A percentile compares a stretch with the other conserved stretches of the same genome.
phyloP scores from a whole-genome alignment of 2,113 vertebrate species.

The Rhegmatorhina hoffmannsi region DNA sequence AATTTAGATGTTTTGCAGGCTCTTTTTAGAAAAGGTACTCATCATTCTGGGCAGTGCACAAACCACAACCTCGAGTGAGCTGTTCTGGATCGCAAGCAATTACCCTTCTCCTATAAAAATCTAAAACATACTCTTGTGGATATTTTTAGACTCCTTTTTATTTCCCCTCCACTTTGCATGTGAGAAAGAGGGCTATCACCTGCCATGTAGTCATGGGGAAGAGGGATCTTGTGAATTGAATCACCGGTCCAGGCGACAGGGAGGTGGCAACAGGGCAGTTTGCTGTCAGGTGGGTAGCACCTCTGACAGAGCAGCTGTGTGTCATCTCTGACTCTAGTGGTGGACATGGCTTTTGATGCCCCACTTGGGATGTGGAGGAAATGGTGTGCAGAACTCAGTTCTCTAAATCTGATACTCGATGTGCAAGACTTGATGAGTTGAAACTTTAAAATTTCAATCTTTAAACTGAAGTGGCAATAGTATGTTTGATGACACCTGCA shows the following conservation, averaged over 20 bases:
- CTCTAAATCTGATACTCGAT: neutral
- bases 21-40: conserved; percentile 49
- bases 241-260: neutral
- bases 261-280: neutral
- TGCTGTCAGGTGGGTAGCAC: neutral
- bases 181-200: neutral
- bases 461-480: neutral
- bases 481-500: neutral
- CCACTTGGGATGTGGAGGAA: neutral
- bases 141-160: neutral
- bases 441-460: neutral
- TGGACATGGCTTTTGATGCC: neutral
- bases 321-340: neutral
- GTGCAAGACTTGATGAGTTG: neutral
- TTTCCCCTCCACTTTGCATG: neutral
- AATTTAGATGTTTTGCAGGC: conserved; percentile 50
- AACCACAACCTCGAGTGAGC: conserved; percentile 26
- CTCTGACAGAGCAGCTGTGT: neutral
- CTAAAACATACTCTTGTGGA: neutral
- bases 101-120: conserved; percentile 42
- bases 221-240: neutral
- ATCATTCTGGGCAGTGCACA: conserved; percentile 36
- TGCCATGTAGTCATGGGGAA: neutral
- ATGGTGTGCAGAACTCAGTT: neutral
- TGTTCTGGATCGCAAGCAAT: conserved; percentile 43